phyloP scores from a whole-genome alignment of 2,797 vertebrate species.

The Calcarius lapponicus region DNA sequence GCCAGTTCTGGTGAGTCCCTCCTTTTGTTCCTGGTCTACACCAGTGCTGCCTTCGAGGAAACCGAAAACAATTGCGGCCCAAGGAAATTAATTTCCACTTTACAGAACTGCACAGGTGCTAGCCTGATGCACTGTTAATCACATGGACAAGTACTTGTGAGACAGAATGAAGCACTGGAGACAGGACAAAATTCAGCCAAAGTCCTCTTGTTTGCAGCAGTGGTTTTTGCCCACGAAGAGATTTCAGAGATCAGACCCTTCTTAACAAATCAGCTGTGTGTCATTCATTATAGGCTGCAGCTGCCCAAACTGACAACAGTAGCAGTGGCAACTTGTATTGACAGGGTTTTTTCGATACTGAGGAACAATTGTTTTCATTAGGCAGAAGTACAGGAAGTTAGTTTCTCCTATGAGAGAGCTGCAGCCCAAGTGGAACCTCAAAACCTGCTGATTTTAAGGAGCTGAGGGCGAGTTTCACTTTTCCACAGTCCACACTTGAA shows the following conservation, averaged over 20 bases:
- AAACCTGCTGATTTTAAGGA: neutral
- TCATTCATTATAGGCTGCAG: neutral
- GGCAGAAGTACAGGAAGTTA: neutral
- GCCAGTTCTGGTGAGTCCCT: neutral
- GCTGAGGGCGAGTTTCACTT: neutral
- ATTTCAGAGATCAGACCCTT: neutral
- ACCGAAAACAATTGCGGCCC: neutral
- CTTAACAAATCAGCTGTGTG: neutral
- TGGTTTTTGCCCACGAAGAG: neutral
- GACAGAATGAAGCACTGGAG: neutral
- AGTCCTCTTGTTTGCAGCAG: neutral
- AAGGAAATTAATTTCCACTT: neutral
- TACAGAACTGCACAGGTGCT: neutral
- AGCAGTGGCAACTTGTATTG: neutral
- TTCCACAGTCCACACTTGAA: neutral
- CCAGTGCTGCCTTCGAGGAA: neutral
- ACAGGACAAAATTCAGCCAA: neutral
- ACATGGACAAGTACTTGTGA: neutral
- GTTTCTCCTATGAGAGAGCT: neutral
- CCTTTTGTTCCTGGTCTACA: neutral
- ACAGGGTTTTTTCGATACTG: neutral
- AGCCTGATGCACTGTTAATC: neutral
- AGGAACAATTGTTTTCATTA: neutral
- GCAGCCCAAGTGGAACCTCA: neutral
- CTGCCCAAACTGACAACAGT: neutral